These are phyloP conservation scores for Polydesmus complanatus DNA, from an alignment of 2,888 invertebrate genomes.

Conservation along the genomic window DNA sequence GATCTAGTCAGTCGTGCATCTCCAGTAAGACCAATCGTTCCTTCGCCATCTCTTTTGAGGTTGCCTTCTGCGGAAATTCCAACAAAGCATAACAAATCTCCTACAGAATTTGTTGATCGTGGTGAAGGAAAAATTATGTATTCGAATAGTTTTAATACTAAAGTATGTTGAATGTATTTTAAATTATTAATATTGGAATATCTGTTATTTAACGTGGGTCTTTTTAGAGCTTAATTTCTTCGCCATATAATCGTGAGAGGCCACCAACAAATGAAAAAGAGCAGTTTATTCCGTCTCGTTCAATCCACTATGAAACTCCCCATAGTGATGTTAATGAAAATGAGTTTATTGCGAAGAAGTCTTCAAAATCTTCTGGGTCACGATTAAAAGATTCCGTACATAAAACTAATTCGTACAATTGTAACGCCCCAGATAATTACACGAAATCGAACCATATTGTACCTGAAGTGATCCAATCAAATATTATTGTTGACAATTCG, in stretches of 20 bases:
- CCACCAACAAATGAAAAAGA: neutral
- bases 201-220: too few relatives aligned
- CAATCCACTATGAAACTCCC: neutral
- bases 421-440: neutral
- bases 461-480: neutral
- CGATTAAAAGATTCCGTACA: neutral
- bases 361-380: neutral
- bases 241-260: neutral
- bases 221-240: neutral
- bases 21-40: neutral
- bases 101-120: neutral
- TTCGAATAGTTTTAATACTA: neutral
- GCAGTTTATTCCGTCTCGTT: neutral
- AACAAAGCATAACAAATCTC: neutral
- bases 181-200: too few relatives aligned
- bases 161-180: too few relatives aligned
- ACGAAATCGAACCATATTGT: neutral
- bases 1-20: conserved; percentile 19
- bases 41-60: neutral
- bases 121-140: neutral
- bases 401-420: neutral
- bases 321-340: neutral
- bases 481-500: neutral
- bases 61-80: neutral
- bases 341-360: neutral